Evolutionary conservation across 2,113 vertebrate species (phyloP).

Genomic region (Trinectes maculatus): DNA sequence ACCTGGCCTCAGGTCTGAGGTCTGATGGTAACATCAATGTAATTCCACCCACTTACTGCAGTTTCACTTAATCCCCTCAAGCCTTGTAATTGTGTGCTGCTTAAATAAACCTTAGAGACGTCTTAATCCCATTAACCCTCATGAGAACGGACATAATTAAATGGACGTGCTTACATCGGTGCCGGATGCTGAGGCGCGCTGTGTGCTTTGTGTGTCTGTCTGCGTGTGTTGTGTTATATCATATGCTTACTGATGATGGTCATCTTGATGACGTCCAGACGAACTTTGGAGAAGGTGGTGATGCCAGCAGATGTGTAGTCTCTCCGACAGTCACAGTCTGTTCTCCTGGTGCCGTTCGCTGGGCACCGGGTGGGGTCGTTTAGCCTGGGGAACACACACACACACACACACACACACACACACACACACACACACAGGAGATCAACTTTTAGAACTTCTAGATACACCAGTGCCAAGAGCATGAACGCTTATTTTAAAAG

Average conservation of each 20-base stretch:
- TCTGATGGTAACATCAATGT: constrained; percentile 54
- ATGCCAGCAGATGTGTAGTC: constrained; percentile 92
- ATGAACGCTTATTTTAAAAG: background rate
- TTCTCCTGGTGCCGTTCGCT: constrained; percentile 88
- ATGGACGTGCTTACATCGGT: constrained; percentile 52
- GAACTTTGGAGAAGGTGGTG: constrained; percentile 92
- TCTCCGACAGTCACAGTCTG: constrained; percentile 91
- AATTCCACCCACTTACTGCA: constrained; percentile 55
- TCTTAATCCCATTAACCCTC: constrained; percentile 84
- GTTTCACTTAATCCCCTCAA: constrained; percentile 58
- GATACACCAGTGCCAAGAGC: constrained; percentile 6
- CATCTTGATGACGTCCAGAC: constrained; percentile 91
- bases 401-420: constrained; percentile 25
- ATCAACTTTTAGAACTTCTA: constrained; percentile 38
- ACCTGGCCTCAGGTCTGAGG: constrained; percentile 41
- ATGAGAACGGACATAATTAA: constrained; percentile 68
- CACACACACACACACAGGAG: constrained; percentile 14
- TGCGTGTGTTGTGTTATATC: constrained; percentile 17
- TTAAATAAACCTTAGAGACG: constrained; percentile 68
- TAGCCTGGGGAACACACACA: constrained; percentile 80
- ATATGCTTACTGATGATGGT: constrained; percentile 91
- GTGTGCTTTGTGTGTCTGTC: constrained; percentile 14
- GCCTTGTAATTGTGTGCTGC: constrained; percentile 64
- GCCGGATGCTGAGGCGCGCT: constrained; percentile 36
- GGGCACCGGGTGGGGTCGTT: constrained; percentile 95